Base-by-base conservation (phyloP, 2,797 vertebrate species). In the Mus spretus region DNA sequence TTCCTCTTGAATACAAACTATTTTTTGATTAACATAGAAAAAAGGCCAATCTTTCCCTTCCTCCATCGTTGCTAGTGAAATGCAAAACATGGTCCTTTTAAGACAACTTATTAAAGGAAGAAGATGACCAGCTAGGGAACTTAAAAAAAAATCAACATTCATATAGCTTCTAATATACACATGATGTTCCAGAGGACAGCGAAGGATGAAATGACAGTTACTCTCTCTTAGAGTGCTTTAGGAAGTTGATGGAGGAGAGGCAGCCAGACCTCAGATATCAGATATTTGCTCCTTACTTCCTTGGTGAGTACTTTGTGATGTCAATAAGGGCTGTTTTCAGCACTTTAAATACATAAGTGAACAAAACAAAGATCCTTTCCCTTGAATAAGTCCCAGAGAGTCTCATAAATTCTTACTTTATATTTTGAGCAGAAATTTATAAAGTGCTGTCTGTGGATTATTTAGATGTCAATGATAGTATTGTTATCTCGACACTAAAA, bases 171-270 rank as follows among this genome's bases (percentile, higher is more conserved):
- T 61, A 86, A 1, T 37, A 4, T 34, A n/a, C 4, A 77, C 37
- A 22, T 44, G n/a, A 61, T 86, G 84, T 91, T 85, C 94, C 9
- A 28, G 37, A 50, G 24, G 22, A 94, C 37, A 86, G 91, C 17
- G 14, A 77, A 75, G 50, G 94, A 89, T 14, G 26, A 90, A 91
- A 94, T 74, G 34, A 55, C 17, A 90, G 78, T 50, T 44, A 91
- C 40, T 79, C 50, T 47, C 19, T 72, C 28, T 61, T 40, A 72
- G 47, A 34, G 72, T 67, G 26, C 2, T 15, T 59, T 11, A 65
- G 37, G 13, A 2, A 87, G 4, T 50, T 28, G 2, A 15, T 47
- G 3, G 53, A 74, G 8, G 24, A 7, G 19, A 93, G 11, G 53
- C 14, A 7, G n/a, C 11, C 37, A 63, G 37, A 91, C 90, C 59